Base-by-base conservation (phyloP, 2,888 invertebrate species). In the Eupithecia abbreviata region DNA sequence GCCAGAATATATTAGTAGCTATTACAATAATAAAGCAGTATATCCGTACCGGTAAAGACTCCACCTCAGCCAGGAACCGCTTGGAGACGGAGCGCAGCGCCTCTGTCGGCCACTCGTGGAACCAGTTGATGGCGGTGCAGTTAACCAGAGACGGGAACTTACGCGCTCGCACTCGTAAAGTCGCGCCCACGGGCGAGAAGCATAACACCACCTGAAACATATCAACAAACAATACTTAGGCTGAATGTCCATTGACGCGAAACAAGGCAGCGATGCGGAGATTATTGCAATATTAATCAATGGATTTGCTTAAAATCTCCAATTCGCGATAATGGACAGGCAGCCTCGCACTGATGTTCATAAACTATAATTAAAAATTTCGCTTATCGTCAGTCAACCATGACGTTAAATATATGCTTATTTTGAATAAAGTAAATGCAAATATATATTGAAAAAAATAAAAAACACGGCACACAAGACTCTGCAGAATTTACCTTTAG, bases 61-160 rank as follows among this genome's bases (percentile, higher is more conserved):
- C 96, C 18, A 98, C 96, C 89, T 98, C 97, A 7, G 96, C 94
- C 51, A 98, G 94, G 90, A 99, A 99, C 79, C 97, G 95, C 82
- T 95, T 96, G 13, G 98, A 98, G 2, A 99, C 99, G 55, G 98
- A 98, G 80, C 97, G 96, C 85, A 99, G 93, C 49, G 99, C 99
- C 88, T 98, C 97, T 86, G 96, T 96, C 0, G 99, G 99, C 99
- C 99, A 99, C 88, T 98, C 98, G 89, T 99, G 98, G 93, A 99
- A 99, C 99, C 99, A 99, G 91, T 99, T 97, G 82, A 99, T 98
- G 18, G 98, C 96, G 0, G 98, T 98, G 88, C 98, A 98, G 93
- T 98, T 99, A 18, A 98, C 97, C 51, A 99, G 93, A 0, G 99
- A 98, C 0, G 99, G 99, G 93, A 99, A 99, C 91, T 99, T 98